phyloP scores from a whole-genome alignment of 2,113 vertebrate species.

The Bufo bufo region DNA sequence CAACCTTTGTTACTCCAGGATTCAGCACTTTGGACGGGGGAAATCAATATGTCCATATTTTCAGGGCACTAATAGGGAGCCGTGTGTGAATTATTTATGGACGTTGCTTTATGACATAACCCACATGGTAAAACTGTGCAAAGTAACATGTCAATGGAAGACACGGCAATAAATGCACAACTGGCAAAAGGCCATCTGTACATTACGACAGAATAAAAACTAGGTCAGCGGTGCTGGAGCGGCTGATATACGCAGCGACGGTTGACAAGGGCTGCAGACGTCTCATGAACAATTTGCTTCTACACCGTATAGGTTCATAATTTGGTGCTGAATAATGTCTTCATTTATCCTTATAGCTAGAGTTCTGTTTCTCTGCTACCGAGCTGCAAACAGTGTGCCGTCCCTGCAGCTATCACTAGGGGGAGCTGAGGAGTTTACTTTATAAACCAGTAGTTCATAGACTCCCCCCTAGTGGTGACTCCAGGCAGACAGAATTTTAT shows the following conservation, averaged over 20 bases:
- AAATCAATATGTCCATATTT: constrained; percentile 20
- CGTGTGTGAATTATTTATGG: constrained; percentile 6
- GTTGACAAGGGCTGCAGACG: neutral
- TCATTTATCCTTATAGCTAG: too few relatives aligned
- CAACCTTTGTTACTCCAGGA: neutral
- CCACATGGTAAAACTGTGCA: constrained; percentile 26
- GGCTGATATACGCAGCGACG: neutral
- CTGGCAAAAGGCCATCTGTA: constrained; percentile 14
- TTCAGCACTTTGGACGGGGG: constrained; percentile 9
- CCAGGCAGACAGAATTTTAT: too few relatives aligned
- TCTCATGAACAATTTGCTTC: neutral
- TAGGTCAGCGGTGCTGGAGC: constrained; percentile 19
- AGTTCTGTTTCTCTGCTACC: too few relatives aligned
- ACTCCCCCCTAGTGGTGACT: too few relatives aligned
- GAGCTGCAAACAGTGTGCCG: too few relatives aligned
- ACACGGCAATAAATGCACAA: constrained; percentile 30
- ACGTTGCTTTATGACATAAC: constrained; percentile 1
- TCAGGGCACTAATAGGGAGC: constrained; percentile 29
- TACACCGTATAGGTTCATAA: too few relatives aligned
- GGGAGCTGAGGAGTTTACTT: too few relatives aligned
- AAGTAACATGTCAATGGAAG: neutral
- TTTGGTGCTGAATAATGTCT: too few relatives aligned
- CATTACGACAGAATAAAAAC: constrained; percentile 21
- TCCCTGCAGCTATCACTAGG: too few relatives aligned
- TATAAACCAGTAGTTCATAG: too few relatives aligned